These are phyloP conservation scores for Cervus canadensis DNA, from an alignment of 2,113 vertebrate species.

Conservation along the genomic window DNA sequence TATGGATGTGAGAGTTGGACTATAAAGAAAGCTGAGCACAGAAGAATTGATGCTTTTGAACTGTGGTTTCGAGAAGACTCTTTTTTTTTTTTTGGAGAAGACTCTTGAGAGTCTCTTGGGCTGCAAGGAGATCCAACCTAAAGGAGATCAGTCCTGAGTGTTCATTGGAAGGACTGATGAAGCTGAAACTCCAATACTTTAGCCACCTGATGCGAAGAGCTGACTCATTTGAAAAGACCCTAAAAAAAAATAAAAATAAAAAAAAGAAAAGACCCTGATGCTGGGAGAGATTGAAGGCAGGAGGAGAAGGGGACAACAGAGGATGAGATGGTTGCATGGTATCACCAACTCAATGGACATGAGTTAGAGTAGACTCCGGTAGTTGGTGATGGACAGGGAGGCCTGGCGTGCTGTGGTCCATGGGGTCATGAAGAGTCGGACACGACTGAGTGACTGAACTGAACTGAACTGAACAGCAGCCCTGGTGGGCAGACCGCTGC, in stretches of 20 bases:
- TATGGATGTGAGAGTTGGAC: neutral
- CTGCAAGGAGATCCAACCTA: neutral
- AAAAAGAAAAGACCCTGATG: neutral
- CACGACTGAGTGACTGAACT: neutral
- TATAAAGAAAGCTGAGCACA: neutral
- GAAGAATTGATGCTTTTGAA: neutral
- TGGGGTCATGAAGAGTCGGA: accelerated
- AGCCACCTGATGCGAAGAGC: neutral
- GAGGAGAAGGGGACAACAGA: neutral
- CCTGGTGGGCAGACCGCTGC: neutral
- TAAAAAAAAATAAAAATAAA: too few species aligned
- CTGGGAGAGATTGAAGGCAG: neutral
- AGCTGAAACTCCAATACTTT: neutral
- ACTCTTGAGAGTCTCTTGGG: neutral
- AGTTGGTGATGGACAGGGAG: neutral
- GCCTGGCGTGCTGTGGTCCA: accelerated
- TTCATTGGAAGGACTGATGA: neutral
- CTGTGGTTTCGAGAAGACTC: neutral
- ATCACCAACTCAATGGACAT: accelerated
- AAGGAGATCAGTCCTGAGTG: neutral
- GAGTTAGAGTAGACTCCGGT: accelerated
- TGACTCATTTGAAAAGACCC: neutral
- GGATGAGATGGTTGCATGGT: neutral
- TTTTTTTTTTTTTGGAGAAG: neutral
- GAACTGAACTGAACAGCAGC: neutral